Conservation (phyloP, 1,140 invertebrate species). For the Sycobia sp. region DNA sequence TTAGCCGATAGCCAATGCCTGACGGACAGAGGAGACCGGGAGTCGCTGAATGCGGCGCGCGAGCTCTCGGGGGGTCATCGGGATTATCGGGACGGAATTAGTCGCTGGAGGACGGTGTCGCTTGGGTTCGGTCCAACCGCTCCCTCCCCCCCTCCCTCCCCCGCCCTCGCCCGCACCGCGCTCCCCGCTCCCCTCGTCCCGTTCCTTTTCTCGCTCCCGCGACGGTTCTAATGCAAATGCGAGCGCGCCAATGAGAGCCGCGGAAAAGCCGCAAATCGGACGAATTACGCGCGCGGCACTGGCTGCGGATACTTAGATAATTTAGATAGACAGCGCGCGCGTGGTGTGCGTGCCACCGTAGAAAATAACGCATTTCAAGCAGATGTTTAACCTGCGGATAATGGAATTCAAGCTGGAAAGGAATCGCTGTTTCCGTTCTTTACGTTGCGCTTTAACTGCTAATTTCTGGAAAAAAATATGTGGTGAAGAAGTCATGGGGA, state of each 20-base stretch:
- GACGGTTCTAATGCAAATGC: constrained; percentile 30
- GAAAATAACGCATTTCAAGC: background rate
- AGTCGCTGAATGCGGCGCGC: constrained; percentile 29
- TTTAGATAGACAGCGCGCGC: background rate
- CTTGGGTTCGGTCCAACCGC: constrained; percentile 3
- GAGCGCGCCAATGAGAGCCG: background rate
- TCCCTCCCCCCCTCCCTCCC: constrained; percentile 19
- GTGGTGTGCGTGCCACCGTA: background rate
- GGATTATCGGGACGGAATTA: constrained; percentile 61
- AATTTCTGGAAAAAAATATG: too few relatives aligned
- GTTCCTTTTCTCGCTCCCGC: background rate
- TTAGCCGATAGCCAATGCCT: constrained; percentile 58
- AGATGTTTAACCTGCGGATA: background rate
- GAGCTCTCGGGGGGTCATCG: constrained; percentile 46
- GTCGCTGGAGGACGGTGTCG: constrained; percentile 45
- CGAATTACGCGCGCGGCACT: background rate
- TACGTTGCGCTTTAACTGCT: too few relatives aligned
- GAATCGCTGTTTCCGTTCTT: too few relatives aligned
- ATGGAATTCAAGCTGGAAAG: too few relatives aligned
- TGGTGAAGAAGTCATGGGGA: too few relatives aligned
- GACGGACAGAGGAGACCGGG: constrained; percentile 51
- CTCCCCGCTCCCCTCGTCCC: constrained; percentile 6
- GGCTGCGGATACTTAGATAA: too few relatives aligned
- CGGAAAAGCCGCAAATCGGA: constrained; percentile 1
- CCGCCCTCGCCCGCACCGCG: constrained; percentile 24